Base-by-base conservation (phyloP, 2,888 invertebrate genomes). In the Pelosia muscerda region DNA sequence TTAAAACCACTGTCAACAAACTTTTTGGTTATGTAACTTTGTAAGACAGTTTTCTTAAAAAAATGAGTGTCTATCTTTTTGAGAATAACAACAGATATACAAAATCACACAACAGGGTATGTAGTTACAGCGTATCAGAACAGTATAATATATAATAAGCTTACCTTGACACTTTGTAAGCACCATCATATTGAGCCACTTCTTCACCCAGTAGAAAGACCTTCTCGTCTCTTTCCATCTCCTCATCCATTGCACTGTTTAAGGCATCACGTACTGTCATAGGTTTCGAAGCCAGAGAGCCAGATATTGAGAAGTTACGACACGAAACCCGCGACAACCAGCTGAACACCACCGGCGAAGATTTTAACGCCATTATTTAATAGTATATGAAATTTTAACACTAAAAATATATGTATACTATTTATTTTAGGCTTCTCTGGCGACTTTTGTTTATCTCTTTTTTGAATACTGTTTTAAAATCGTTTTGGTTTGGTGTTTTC, bases 151-250 rank as follows among this genome's bases (percentile, higher is more conserved):
- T 8, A 26, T 9, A 28, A 22, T 15, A n/a, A 38, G 1, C 25
- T 67, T 66, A 95, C 92, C 96, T 95, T 71, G 97, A 97, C 34
- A 99, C 98, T 97, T 99, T 98, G 89, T 99, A 99, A 62, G 99
- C 99, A 74, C 99, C 99, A 88, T 99, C 99, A 87, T 99, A 99
- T 92, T 98, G 97, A n/a, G 99, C 99, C 0, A 99, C 99, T 95
- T 99, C 99, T 91, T 99, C 99, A 55, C 99, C 99, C 74, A 99
- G 84, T 56, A 99, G 87, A 89, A 99, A 99, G 0, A 99, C 98
- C 71, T 96, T 96, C 42, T 99, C 98, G 89, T 99, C 99, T 72
- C 97, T 96, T 83, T 97, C 97, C 96, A 99, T 97, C 95, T 99
- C 99, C 88, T 99, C 99, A 89, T 99, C 99, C 88, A 99, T 95